Evolutionary conservation across 2,113 vertebrate species (phyloP), one percentile per base, ranked within the genome.

Genomic region (Pimephales promelas): DNA sequence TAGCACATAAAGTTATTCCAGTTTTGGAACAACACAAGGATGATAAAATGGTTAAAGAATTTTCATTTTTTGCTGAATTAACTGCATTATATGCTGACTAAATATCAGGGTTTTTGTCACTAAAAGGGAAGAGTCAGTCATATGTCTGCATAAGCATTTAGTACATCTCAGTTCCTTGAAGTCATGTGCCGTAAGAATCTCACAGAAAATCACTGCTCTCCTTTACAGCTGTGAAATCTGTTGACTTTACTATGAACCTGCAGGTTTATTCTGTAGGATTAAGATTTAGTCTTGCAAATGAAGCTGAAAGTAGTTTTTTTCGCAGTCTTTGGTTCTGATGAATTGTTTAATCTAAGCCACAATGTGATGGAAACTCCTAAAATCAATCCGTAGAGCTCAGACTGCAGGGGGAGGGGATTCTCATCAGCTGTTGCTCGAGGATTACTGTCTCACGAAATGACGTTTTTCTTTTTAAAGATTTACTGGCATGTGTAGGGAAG

Each of bases 381-480:
- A 56, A 31, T 71, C 64, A 45, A 11, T 66, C 40, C 11, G 28
- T 61, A 14, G 3, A 11, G 26, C 66, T 5, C 18, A 10, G 16
- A 47, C 31, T 20, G 1, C 22, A 22, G 24, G 28, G 78, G 22
- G 4, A 57, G 26, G 79, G 20, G 59, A 40, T 26, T 76, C 49
- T 76, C 73, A 56, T 76, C 73, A 10, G 49, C 73, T 45, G 59
- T 28, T 66, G 14, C 26, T 52, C 20, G 24, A 59, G 84, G 89
- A 91, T 94, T 89, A 92, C 14, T 10, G 59, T 45, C 61, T n/a
- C 20, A 26, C 62, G 80, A 86, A 90, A 91, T 91, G 86, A 88
- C 84, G 86, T 88, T 90, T 10, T 90, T 86, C 80, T 88, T 87
- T 26, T 89, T 77, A 36, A 77, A 90, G 88, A 89, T 90, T 89